These are phyloP conservation scores for Diorhabda sublineata DNA, from an alignment of 1,140 invertebrate genomes.

Conservation along the genomic window DNA sequence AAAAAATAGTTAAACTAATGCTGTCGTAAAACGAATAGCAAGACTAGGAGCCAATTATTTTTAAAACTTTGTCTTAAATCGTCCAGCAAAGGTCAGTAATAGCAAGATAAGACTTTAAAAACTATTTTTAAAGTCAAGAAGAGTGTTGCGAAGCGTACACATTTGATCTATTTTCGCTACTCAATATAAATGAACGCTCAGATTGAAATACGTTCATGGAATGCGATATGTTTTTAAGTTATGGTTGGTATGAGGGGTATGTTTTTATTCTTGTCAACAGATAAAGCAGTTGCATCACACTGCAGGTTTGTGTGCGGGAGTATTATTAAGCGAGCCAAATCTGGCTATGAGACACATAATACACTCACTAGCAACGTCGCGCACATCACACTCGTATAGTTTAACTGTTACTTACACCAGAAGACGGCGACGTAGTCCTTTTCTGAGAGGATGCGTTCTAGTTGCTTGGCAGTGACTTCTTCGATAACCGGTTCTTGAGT, in stretches of 20 bases:
- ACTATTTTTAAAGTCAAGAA: conserved; percentile 31
- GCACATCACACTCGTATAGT: conserved; percentile 6
- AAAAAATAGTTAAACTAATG: not conserved
- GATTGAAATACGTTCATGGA: too few species aligned
- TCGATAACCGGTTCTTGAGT: conserved; percentile 77
- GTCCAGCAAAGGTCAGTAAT: conserved; percentile 1
- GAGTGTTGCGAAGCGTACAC: not conserved
- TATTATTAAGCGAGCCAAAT: conserved; percentile 38
- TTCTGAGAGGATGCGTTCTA: conserved; percentile 80
- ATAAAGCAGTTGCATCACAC: conserved; percentile 13
- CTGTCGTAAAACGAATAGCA: not conserved
- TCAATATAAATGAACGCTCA: not conserved
- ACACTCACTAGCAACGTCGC: conserved; percentile 30
- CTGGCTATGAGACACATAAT: conserved; percentile 38
- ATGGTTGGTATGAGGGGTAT: not conserved
- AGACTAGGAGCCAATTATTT: not conserved
- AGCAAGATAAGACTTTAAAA: not conserved
- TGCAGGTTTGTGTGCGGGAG: conserved; percentile 12
- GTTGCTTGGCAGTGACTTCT: conserved; percentile 86
- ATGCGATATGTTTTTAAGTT: too few species aligned
- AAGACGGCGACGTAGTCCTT: conserved; percentile 92
- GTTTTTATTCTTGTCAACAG: not conserved
- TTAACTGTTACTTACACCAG: conserved; percentile 79
- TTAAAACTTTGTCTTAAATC: conserved; percentile 3
- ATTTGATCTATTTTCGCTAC: not conserved